Base-by-base conservation (phyloP, 2,797 vertebrate species). In the Falco rusticolus region DNA sequence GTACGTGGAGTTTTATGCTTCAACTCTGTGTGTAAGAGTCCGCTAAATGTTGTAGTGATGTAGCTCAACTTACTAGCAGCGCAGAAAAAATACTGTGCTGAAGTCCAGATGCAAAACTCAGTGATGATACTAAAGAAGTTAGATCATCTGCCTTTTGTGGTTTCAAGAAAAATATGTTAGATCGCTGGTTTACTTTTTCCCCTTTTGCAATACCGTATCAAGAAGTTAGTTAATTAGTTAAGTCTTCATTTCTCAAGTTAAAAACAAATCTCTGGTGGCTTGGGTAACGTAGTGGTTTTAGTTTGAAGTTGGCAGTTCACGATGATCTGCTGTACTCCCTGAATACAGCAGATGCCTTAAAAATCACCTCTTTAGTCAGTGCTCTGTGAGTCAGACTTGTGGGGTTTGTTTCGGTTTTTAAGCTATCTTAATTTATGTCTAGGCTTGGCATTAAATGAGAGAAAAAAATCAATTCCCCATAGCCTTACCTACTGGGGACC, bases 371-470 rank as follows among this genome's bases (percentile, higher is more conserved):
- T 87, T 70, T 7, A 71, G 21, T 28, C 60, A 70, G 34, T 76
- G 78, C 11, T 48, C 48, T 82, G 45, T 87, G 63, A 89, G 41
- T 48, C 66, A 86, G 54, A 41, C 39, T 1, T 24, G 4, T 33
- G 65, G 9, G 16, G 5, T 56, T 88, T 64, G 37, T 34, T 85
- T 59, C 57, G 18, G 0, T 39, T 94, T 61, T 69, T 34, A 57
- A 78, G 13, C 34, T 71, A 22, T 50, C 16, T 83, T 93, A 74
- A 80, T 80, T 76, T 77, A 57, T 84, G 41, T 91, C 85, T 94
- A 81, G 65, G 88, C 83, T 78, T 93, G 53, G 13, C 33, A 94
- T 94, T 91, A 93, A 80, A n/a, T 41, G 16, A n/a, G 54, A 68
- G 28, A 75, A 84, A 91, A 91, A 94, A 97, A 83, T 94, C 53